Base-by-base conservation (phyloP, 2,113 vertebrate species). In the Lathamus discolor region DNA sequence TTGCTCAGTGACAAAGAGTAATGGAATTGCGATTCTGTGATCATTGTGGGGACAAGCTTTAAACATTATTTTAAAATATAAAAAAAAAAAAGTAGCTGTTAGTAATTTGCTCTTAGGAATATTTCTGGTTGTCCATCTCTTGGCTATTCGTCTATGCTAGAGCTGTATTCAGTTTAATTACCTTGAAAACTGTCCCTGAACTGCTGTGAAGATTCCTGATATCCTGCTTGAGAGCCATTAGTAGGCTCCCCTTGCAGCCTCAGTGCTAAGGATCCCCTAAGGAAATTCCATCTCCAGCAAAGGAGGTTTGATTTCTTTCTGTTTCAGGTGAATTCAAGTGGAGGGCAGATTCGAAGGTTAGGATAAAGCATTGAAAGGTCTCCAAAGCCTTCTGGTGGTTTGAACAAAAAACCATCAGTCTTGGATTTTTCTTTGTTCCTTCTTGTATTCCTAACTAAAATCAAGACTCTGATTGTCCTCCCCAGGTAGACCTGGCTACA, bases 381-480 rank as follows among this genome's bases (percentile, higher is more conserved):
- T 86, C 62, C 43, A 79, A 82, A 85, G 61, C 22, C 41, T 35
- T 33, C 17, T 54, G 35, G 46, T 74, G 15, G 13, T 70, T 79
- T 79, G 80, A 85, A 72, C 29, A 70, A 78, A 90, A 88, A 10
- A 0, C 0, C 10, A 78, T 20, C 10, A 6, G 23, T 51, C 33
- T 24, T 35, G 33, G 33, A 35, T 59, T 35, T 59, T 59, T 16
- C 20, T 59, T 59, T 59, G 57, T 59, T 35, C 33, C 13, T n/a
- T 70, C 48, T 44, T 83, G 13, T 54, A 59, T 75, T 70, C 27
- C 31, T 68, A 55, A 68, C 12, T 73, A 61, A 92, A 87, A 77
- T 49, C 44, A 59, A 63, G 28, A 77, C 8, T 28, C 16, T 24
- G 35, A 55, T 24, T 0, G 0, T 76, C 81, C 20, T 72, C 29